Evolutionary conservation across 2,797 vertebrate genomes (phyloP).

Genomic region (Ctenosaura bakeri): DNA sequence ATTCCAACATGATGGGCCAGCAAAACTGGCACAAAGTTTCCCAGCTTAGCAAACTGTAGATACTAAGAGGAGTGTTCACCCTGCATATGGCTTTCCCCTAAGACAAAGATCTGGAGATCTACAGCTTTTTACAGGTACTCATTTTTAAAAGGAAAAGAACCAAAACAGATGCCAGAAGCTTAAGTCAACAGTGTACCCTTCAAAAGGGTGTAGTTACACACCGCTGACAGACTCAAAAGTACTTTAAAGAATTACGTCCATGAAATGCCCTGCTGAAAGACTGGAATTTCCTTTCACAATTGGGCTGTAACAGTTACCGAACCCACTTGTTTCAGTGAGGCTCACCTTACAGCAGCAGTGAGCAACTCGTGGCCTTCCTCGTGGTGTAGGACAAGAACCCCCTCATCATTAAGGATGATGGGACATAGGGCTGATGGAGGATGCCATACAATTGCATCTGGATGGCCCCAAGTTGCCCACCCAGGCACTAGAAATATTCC

Average conservation of each 20-base stretch:
- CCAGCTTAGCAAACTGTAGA: neutral
- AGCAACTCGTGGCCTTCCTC: neutral
- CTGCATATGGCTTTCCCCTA: neutral
- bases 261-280: neutral
- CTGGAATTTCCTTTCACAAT: neutral
- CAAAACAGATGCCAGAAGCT: neutral
- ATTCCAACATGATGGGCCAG: neutral
- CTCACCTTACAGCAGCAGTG: neutral
- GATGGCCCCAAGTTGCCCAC: neutral
- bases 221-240: neutral
- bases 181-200: neutral
- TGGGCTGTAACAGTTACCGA: neutral
- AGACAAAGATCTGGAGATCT: neutral
- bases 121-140: neutral
- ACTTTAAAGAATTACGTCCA: neutral
- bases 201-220: neutral
- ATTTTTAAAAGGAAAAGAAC: neutral
- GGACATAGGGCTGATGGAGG: too few relatives aligned
- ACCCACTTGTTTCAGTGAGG: conserved; percentile 1
- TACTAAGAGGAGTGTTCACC: neutral
- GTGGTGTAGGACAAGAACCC: neutral
- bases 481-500: neutral
- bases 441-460: too few relatives aligned
- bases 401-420: neutral
- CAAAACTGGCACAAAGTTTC: neutral